A percentile compares a stretch with the other conserved stretches of the same genome.
Evolutionary conservation across 2,113 vertebrate species (phyloP).

Genomic region (Numenius arquata): DNA sequence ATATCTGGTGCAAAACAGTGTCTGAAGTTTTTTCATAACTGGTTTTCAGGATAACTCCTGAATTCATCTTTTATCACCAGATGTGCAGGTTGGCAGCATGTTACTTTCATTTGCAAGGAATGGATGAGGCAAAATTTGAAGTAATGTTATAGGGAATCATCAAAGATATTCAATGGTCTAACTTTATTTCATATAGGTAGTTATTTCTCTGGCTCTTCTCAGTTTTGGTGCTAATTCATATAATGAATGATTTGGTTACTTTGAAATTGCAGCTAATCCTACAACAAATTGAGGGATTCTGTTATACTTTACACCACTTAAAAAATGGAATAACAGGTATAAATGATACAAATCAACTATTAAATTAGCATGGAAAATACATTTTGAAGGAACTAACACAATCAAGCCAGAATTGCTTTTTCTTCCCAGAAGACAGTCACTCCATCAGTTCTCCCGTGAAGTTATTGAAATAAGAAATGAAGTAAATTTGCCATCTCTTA

Average conservation of each 20-base stretch:
- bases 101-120: not conserved
- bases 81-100: not conserved
- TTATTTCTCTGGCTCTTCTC: not conserved
- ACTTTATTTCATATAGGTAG: not conserved
- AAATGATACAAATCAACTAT: not conserved
- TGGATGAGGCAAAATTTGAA: not conserved
- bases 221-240: not conserved
- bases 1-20: not conserved
- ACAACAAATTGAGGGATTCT: not conserved
- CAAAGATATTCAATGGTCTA: not conserved
- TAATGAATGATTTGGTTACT: not conserved
- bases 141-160: not conserved
- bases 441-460: not conserved
- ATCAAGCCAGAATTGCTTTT: not conserved
- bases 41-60: not conserved
- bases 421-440: not conserved
- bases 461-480: not conserved
- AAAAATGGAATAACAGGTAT: not conserved
- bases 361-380: not conserved
- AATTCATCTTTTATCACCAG: not conserved
- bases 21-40: not conserved
- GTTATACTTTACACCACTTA: not conserved
- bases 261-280: not conserved
- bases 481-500: not conserved
- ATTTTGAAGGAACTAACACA: not conserved